Evolutionary conservation across 2,113 vertebrate species (phyloP), one percentile per base, ranked within the genome.

Genomic region (Campylomormyrus numenius): DNA sequence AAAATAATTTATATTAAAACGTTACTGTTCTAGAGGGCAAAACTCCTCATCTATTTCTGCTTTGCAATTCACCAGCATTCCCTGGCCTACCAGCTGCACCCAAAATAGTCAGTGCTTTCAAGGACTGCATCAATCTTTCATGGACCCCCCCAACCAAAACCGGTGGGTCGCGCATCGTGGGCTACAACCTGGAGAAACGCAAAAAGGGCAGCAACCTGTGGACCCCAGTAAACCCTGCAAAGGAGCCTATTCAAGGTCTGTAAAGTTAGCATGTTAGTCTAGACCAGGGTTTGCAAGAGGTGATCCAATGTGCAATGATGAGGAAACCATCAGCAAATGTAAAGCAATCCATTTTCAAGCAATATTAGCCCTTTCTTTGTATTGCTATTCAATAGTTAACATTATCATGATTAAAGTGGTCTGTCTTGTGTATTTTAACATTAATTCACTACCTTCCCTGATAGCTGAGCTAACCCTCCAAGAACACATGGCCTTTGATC

Each of bases 151-250:
- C 97, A 0, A 90, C 10, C 52, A 95, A 96, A 49, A 93, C 95
- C 0, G 94, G 94, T 87, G 94, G 95, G 0, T 92, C 95, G 92
- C 83, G 56, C 27, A 95, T 98, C 58, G 91, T 96, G 89, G 97
- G 97, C 39, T 98, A 98, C 90, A 87, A 96, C 0, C 0, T 98
- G 13, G 97, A 98, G 85, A 98, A 98, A 88, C 93, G 95, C 45
- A 97, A 97, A 93, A 97, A 95, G 89, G 97, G 97, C 1, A 97
- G 96, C 62, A 92, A 90, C 42, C 91, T 93, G 42, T 98, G 97
- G 97, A 93, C 94, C n/a, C 89, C 95, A 2, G 93, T 97, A 89
- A 96, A 96, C 91, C 53, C 92, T 24, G 92, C 94, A 5, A 95
- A 92, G 0, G 92, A 93, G 84, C 97, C 96, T 0, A 88, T 96